Evolutionary conservation across 2,113 vertebrate species (phyloP).

Genomic region (Pseudopipra pipra): DNA sequence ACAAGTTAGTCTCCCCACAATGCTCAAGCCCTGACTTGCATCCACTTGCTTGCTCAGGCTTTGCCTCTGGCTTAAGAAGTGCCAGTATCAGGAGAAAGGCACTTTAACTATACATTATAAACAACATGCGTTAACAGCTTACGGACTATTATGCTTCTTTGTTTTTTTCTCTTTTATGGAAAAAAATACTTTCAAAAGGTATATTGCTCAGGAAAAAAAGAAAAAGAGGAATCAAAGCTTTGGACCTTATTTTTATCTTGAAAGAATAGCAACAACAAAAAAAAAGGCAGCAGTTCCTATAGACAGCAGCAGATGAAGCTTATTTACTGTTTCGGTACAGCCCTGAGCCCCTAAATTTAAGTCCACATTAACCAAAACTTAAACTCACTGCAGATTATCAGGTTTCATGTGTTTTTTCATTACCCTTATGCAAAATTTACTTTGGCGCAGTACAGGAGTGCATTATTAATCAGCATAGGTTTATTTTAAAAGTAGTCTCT

Average conservation of each 20-base stretch:
- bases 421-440: background rate
- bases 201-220: background rate
- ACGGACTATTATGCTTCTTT: background rate
- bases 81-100: background rate
- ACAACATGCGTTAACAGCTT: background rate
- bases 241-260: background rate
- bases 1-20: background rate
- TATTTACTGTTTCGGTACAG: background rate
- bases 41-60: background rate
- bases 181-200: background rate
- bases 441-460: constrained; percentile 1
- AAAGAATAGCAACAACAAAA: background rate
- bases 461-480: constrained; percentile 42
- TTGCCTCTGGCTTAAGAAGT: background rate
- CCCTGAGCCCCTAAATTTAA: background rate
- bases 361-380: background rate
- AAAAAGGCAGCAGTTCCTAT: background rate
- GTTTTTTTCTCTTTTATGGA: background rate
- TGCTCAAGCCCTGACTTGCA: background rate
- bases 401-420: background rate
- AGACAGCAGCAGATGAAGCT: background rate
- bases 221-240: background rate
- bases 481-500: constrained; percentile 50
- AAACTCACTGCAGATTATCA: background rate
- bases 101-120: background rate